A percentile compares a stretch with the other conserved stretches of the same genome.
phyloP scores from a whole-genome alignment of 2,113 vertebrate genomes.

The Catharus bicknelli region DNA sequence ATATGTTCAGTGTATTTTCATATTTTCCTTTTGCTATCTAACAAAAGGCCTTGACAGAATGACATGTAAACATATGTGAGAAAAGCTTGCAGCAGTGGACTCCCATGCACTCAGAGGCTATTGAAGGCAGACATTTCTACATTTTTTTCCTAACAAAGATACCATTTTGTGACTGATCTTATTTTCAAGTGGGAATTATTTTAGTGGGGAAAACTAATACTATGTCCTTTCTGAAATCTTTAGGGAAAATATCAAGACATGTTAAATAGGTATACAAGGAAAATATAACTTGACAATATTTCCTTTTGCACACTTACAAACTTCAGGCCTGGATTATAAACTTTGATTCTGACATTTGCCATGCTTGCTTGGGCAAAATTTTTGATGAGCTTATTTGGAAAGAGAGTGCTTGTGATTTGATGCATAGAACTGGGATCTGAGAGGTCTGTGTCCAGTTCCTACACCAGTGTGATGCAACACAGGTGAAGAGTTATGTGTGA shows the following conservation, averaged over 20 bases:
- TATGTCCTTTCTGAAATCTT: background rate
- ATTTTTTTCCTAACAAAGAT: background rate
- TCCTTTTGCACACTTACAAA: background rate
- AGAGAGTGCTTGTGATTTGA: background rate
- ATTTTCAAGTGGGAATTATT: background rate
- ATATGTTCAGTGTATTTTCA: background rate
- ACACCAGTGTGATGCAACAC: background rate
- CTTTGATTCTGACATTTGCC: background rate
- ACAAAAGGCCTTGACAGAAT: background rate
- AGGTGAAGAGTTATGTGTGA: background rate
- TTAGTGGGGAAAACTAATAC: background rate
- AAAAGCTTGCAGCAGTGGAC: background rate
- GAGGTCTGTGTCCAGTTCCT: background rate
- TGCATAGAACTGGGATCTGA: background rate
- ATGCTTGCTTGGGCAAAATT: background rate
- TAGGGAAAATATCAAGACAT: background rate
- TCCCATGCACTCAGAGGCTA: background rate
- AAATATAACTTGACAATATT: background rate
- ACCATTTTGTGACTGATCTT: background rate
- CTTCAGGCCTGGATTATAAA: background rate
- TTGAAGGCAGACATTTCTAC: background rate
- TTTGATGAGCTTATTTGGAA: background rate
- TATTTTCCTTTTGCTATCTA: background rate
- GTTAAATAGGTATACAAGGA: background rate
- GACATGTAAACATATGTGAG: background rate